Evolutionary conservation across 2,888 invertebrate species (phyloP).

Genomic region (Argyresthia goedartella): DNA sequence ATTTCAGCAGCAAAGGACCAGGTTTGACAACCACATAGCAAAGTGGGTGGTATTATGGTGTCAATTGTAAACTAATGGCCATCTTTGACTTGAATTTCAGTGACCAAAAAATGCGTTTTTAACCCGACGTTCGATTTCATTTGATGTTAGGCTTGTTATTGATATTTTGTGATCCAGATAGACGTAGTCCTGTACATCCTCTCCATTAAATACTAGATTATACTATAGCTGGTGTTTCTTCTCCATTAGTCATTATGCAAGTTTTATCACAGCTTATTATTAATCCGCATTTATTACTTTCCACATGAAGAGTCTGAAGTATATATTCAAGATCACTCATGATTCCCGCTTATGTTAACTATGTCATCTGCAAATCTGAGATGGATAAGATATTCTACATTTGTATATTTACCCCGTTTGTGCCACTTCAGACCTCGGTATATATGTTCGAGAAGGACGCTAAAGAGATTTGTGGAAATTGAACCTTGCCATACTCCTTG

Average conservation of each 20-base stretch:
- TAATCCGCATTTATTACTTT: slow-evolving; percentile 3
- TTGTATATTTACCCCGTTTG: slow-evolving; percentile 7
- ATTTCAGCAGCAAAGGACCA: background rate
- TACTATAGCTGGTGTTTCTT: background rate
- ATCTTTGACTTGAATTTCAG: slow-evolving; percentile 7
- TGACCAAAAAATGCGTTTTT: slow-evolving; percentile 5
- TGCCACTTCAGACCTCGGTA: slow-evolving; percentile 10
- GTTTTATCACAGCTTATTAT: slow-evolving; percentile 3
- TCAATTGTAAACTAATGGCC: slow-evolving; percentile 1
- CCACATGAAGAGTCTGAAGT: background rate
- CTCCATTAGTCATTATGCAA: slow-evolving; percentile 2
- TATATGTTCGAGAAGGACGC: slow-evolving; percentile 8
- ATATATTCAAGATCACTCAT: slow-evolving; percentile 1
- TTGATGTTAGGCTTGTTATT: background rate
- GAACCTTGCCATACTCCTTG: background rate
- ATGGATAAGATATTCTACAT: background rate
- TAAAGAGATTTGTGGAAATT: background rate
- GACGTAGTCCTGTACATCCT: slow-evolving; percentile 3
- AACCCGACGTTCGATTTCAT: slow-evolving; percentile 8
- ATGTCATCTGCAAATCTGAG: slow-evolving; percentile 4
- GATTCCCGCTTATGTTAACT: background rate
- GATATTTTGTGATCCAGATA: slow-evolving; percentile 6
- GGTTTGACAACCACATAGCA: slow-evolving; percentile 4
- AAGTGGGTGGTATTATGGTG: background rate
- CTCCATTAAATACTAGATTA: background rate